A percentile compares a stretch with the other conserved stretches of the same genome.
Conservation (phyloP, 2,797 vertebrate species). For the Brachyalestes nurse region DNA sequence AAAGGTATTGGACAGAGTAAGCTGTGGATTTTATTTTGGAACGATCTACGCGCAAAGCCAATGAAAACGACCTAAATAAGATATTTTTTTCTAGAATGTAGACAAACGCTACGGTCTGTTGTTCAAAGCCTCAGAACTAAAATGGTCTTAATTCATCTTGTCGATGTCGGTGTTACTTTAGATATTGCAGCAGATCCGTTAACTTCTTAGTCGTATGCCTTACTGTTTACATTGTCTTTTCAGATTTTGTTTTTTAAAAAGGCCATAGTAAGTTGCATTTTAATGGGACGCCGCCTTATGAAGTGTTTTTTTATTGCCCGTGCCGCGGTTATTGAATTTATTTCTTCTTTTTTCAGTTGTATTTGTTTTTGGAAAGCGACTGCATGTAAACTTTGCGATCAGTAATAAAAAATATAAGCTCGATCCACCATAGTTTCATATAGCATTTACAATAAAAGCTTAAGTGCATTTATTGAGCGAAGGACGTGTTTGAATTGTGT, state of each 20-base stretch:
- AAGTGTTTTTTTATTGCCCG: constrained; percentile 70
- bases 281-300: constrained; percentile 67
- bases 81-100: constrained; percentile 72
- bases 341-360: constrained; percentile 70
- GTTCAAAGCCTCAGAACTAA: constrained; percentile 78
- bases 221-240: constrained; percentile 75
- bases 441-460: constrained; percentile 84
- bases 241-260: constrained; percentile 60
- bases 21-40: constrained; percentile 56
- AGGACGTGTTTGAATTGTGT: constrained; percentile 68
- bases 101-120: constrained; percentile 69
- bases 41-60: constrained; percentile 55
- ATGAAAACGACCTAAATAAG: constrained; percentile 64
- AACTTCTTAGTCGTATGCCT: constrained; percentile 65
- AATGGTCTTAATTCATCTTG: constrained; percentile 80
- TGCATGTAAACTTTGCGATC: constrained; percentile 83
- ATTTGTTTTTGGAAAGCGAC: constrained; percentile 74
- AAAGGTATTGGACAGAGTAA: constrained; percentile 60
- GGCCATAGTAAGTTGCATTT: constrained; percentile 71
- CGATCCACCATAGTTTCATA: constrained; percentile 82
- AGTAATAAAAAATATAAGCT: constrained; percentile 74
- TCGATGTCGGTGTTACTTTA: constrained; percentile 71
- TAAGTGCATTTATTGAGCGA: constrained; percentile 66
- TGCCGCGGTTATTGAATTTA: constrained; percentile 71
- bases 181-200: constrained; percentile 67